Evolutionary conservation across 1,140 invertebrate genomes (phyloP).

Genomic region (Geopemphigus sp.): DNA sequence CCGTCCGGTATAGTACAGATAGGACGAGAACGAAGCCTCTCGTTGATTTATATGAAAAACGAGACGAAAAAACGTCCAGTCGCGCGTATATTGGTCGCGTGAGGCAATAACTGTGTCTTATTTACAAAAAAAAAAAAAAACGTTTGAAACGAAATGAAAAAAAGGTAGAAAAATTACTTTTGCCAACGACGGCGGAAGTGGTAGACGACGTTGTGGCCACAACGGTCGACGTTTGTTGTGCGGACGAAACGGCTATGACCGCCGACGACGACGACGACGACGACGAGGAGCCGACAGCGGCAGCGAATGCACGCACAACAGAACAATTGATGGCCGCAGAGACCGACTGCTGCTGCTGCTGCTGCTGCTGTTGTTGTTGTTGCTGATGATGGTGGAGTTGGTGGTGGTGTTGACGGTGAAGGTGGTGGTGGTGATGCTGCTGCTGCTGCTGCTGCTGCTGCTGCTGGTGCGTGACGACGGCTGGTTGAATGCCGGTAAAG

Average conservation of each 20-base stretch:
- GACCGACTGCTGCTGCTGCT: slow-evolving; percentile 44
- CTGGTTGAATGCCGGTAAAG: slow-evolving; percentile 40
- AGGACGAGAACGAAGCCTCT: too few relatives aligned
- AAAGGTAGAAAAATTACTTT: slow-evolving; percentile 36
- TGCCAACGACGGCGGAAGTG: neutral
- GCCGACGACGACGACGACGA: slow-evolving; percentile 22
- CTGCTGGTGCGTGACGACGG: slow-evolving; percentile 38
- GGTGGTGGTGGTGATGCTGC: slow-evolving; percentile 17
- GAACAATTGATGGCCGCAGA: slow-evolving; percentile 44
- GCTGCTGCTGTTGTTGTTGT: slow-evolving; percentile 25
- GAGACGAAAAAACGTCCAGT: neutral
- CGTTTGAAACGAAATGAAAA: neutral
- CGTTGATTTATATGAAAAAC: too few relatives aligned
- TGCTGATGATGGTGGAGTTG: slow-evolving; percentile 11
- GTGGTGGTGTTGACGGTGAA: neutral
- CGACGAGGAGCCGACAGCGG: slow-evolving; percentile 12
- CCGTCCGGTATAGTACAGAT: neutral
- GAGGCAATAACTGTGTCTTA: too few relatives aligned
- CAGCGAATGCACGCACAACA: slow-evolving; percentile 32
- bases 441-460: slow-evolving; percentile 28
- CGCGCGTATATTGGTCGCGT: too few relatives aligned
- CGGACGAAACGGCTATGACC: slow-evolving; percentile 11
- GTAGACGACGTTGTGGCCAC: neutral
- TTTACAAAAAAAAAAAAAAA: too few relatives aligned
- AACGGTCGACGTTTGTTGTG: slow-evolving; percentile 20